Evolutionary conservation across 2,113 vertebrate genomes (phyloP).

Genomic region (Epinephelus fuscoguttatus): DNA sequence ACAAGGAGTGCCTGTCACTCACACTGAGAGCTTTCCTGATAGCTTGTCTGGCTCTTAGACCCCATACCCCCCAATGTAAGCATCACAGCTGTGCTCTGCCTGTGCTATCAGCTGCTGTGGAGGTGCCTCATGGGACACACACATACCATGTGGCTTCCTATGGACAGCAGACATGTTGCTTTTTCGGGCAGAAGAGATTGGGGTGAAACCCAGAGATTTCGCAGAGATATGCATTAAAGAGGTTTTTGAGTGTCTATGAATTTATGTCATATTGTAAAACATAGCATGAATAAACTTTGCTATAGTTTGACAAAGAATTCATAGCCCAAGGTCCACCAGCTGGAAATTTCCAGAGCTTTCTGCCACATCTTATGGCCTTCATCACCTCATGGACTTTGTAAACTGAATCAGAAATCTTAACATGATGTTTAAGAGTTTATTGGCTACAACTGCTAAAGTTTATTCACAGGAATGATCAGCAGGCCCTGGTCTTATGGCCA

Average conservation of each 20-base stretch:
- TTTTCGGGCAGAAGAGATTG: conserved; percentile 30
- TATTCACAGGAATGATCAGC: neutral
- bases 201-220: neutral
- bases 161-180: conserved; percentile 21
- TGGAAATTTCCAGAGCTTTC: conserved; percentile 1
- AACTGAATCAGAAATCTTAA: neutral
- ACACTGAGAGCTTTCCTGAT: conserved; percentile 70
- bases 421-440: neutral
- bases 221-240: neutral
- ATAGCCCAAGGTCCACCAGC: neutral
- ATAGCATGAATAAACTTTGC: neutral
- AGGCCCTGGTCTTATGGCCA: neutral
- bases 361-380: neutral
- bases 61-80: conserved; percentile 38
- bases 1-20: conserved; percentile 86
- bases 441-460: neutral
- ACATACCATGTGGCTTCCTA: conserved; percentile 24
- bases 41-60: conserved; percentile 51
- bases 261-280: neutral
- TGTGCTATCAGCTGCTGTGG: conserved; percentile 59
- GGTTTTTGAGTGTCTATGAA: neutral
- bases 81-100: conserved; percentile 71
- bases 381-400: neutral
- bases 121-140: conserved; percentile 21
- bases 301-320: neutral